These are phyloP conservation scores for Emydura subglobosa DNA, from an alignment of 2,113 vertebrate genomes.

Conservation along the genomic window DNA sequence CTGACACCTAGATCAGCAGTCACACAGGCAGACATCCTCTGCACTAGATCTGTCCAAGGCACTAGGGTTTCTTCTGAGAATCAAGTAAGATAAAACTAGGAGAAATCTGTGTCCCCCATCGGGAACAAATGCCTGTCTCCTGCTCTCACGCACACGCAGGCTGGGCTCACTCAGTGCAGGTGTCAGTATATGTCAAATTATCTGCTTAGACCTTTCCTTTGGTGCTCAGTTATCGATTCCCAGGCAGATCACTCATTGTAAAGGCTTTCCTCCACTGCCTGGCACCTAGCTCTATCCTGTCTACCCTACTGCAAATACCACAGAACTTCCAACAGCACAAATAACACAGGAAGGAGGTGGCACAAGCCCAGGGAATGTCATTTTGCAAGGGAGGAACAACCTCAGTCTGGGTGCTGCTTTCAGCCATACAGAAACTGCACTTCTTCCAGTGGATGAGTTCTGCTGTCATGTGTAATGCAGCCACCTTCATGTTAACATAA, in stretches of 20 bases:
- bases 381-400: background rate
- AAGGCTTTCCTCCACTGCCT: fast-evolving
- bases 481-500: background rate
- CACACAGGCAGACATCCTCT: background rate
- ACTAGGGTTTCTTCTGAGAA: background rate
- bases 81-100: background rate
- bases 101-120: background rate
- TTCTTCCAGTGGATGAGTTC: too few species aligned
- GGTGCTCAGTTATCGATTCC: background rate
- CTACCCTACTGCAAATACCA: background rate
- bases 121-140: background rate
- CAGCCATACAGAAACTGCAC: background rate
- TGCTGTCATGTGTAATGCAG: background rate
- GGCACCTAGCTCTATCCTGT: background rate
- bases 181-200: fast-evolving
- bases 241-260: background rate
- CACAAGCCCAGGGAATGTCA: background rate
- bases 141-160: fast-evolving
- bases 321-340: background rate
- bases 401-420: fast-evolving
- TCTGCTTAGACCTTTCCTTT: background rate
- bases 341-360: background rate
- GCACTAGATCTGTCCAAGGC: background rate
- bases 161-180: fast-evolving
- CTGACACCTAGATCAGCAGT: background rate